A percentile compares a stretch with the other conserved stretches of the same genome.
Conservation (phyloP, 2,888 invertebrate species). For the Nesidiocoris tenuis region DNA sequence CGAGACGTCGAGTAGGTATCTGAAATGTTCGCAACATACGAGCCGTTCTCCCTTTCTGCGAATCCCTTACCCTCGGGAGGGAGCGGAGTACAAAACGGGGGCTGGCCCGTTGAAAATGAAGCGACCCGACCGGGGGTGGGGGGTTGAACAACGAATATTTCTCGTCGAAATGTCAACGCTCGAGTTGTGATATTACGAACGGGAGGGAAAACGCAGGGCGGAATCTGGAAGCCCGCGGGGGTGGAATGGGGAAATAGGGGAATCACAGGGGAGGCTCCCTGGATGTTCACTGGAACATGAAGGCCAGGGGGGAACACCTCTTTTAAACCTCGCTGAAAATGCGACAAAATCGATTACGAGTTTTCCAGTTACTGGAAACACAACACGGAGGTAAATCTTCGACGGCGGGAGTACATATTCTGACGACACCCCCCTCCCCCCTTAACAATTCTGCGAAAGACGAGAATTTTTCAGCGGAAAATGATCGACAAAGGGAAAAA, state of each 20-base stretch:
- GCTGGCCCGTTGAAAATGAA: neutral
- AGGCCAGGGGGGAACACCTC: neutral
- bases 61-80: too few relatives aligned
- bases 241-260: neutral
- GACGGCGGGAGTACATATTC: neutral
- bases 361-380: neutral
- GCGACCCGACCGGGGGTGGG: neutral
- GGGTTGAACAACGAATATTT: neutral
- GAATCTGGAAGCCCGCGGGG: neutral
- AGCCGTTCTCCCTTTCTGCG: too few relatives aligned
- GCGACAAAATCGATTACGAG: neutral
- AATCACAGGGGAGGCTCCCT: neutral
- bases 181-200: neutral
- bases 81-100: too few relatives aligned
- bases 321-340: neutral
- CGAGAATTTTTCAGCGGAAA: too few relatives aligned
- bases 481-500: too few relatives aligned
- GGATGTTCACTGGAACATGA: neutral
- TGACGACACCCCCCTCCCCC: too few relatives aligned
- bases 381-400: neutral
- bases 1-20: too few relatives aligned
- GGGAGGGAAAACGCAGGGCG: neutral
- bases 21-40: too few relatives aligned
- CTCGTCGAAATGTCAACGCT: neutral
- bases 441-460: too few relatives aligned